Evolutionary conservation across 2,797 vertebrate species (phyloP).

Genomic region (Avahi laniger): DNA sequence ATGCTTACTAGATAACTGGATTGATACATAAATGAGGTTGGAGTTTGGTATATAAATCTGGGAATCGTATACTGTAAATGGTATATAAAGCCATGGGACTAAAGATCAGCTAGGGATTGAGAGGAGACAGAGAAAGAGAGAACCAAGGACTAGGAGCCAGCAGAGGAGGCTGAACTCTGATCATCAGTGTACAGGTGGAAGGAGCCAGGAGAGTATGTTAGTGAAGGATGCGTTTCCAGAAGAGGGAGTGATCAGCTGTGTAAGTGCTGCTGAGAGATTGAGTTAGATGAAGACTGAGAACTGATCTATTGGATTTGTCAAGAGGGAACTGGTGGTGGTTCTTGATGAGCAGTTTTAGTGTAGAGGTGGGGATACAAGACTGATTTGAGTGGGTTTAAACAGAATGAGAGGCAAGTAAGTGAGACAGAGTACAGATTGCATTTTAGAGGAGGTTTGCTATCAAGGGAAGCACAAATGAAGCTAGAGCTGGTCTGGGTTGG

Average conservation of each 20-base stretch:
- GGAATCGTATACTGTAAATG: background rate
- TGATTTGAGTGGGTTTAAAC: background rate
- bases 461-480: background rate
- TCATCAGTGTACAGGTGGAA: background rate
- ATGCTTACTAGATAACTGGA: background rate
- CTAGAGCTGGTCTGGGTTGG: background rate
- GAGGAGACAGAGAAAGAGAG: background rate
- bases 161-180: background rate
- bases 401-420: background rate
- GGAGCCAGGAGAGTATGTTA: background rate
- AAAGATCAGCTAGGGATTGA: background rate
- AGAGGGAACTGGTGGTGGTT: background rate
- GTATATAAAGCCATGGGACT: background rate
- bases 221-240: background rate
- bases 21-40: background rate
- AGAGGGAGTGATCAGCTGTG: background rate
- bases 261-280: background rate
- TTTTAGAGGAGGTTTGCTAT: background rate
- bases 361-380: background rate
- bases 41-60: background rate
- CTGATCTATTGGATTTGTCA: background rate
- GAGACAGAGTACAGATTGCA: background rate
- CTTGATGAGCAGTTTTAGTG: background rate
- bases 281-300: background rate
- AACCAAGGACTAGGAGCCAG: background rate